A percentile compares a stretch with the other conserved stretches of the same genome.
Evolutionary conservation across 2,113 vertebrate genomes (phyloP).

Genomic region (Microtus ochrogaster): DNA sequence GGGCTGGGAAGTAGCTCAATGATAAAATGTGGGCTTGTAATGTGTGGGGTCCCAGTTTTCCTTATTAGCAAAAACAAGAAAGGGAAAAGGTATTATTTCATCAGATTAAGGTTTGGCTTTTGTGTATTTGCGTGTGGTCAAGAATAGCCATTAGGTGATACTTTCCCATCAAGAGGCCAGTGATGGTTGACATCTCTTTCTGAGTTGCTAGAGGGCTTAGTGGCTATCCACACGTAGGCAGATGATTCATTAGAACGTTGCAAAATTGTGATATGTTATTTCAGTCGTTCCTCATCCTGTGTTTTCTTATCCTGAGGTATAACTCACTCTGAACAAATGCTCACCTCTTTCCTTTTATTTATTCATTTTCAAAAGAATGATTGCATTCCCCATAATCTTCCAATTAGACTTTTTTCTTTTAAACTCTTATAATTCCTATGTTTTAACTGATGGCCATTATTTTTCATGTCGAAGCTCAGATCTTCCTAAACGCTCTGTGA

Average conservation of each 20-base stretch:
- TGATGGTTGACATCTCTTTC: background rate
- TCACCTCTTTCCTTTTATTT: slow-evolving; percentile 43
- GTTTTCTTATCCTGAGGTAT: background rate
- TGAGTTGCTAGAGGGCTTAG: background rate
- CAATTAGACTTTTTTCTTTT: background rate
- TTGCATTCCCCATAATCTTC: slow-evolving; percentile 20
- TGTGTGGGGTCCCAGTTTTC: background rate
- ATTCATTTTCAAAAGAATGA: slow-evolving; percentile 48
- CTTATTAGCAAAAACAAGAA: background rate
- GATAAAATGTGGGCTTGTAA: background rate
- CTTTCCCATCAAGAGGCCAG: background rate
- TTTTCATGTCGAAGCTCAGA: slow-evolving; percentile 50
- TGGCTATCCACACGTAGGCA: background rate
- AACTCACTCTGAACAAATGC: slow-evolving; percentile 29
- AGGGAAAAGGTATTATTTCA: background rate
- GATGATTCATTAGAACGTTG: slow-evolving; percentile 2
- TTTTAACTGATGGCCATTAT: slow-evolving; percentile 30
- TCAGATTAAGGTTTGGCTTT: slow-evolving; percentile 48
- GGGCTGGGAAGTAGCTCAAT: background rate
- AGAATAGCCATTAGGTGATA: background rate
- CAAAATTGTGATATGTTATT: slow-evolving; percentile 34
- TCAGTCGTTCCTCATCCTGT: background rate
- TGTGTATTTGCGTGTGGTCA: background rate
- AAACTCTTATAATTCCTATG: slow-evolving; percentile 39
- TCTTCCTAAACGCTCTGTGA: background rate